A percentile compares a stretch with the other conserved stretches of the same genome.
phyloP scores from a whole-genome alignment of 2,888 invertebrate genomes.

The Latrodectus hesperus region DNA sequence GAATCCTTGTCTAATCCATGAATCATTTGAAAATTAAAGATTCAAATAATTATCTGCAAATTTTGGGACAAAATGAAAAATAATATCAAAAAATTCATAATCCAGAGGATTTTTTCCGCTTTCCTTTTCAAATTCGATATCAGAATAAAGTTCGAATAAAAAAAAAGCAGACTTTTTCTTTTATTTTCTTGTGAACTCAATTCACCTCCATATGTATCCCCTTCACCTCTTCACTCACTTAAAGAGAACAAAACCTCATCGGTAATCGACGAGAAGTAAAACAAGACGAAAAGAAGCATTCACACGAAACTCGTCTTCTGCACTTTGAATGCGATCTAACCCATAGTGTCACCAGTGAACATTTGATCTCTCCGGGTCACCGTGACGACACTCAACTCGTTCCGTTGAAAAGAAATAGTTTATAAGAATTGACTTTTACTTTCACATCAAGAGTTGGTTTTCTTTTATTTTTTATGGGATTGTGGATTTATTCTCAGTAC shows the following conservation, averaged over 20 bases:
- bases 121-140: background rate
- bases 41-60: background rate
- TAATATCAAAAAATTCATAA: background rate
- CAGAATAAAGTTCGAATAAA: background rate
- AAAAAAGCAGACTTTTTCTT: background rate
- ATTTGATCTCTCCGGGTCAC: background rate
- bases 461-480: too few relatives aligned
- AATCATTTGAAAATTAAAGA: too few relatives aligned
- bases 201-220: background rate
- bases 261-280: background rate
- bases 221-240: background rate
- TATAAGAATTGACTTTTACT: too few relatives aligned
- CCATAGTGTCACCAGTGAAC: background rate
- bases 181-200: background rate
- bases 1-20: too few relatives aligned
- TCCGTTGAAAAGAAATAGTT: too few relatives aligned
- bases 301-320: background rate
- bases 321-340: background rate
- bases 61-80: background rate
- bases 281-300: background rate
- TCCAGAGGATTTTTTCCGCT: background rate
- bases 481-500: too few relatives aligned
- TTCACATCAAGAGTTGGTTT: too few relatives aligned
- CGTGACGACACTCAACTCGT: background rate
- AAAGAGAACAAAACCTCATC: background rate